Evolutionary conservation across 2,888 invertebrate genomes (phyloP).

Genomic region (Drosophila borborema): DNA sequence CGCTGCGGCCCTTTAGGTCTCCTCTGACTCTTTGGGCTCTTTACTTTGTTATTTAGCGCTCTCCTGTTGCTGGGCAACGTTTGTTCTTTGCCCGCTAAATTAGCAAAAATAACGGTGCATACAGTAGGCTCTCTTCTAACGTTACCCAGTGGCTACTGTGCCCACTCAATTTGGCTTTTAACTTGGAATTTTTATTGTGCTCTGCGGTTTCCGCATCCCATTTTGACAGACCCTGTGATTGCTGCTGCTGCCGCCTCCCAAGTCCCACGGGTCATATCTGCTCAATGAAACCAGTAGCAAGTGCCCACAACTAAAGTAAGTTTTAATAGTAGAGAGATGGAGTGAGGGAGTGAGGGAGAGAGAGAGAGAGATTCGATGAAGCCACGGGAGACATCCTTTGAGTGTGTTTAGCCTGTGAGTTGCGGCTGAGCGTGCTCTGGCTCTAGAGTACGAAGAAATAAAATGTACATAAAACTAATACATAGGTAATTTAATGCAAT

Average conservation of each 20-base stretch:
- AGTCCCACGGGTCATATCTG: constrained; percentile 58
- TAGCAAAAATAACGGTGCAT: constrained; percentile 73
- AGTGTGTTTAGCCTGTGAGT: constrained; percentile 6
- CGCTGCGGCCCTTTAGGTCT: constrained; percentile 8
- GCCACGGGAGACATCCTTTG: neutral
- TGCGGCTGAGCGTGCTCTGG: constrained; percentile 2
- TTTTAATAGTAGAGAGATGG: neutral
- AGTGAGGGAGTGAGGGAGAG: neutral
- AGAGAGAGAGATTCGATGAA: neutral
- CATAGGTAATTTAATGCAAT: neutral
- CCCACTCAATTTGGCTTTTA: constrained; percentile 50
- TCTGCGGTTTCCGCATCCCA: constrained; percentile 36
- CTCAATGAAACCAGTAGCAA: constrained; percentile 44
- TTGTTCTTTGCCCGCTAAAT: constrained; percentile 73
- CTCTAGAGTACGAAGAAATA: neutral
- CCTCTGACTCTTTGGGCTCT: constrained; percentile 34
- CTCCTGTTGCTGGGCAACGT: constrained; percentile 55
- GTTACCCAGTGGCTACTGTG: constrained; percentile 75
- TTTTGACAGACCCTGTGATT: constrained; percentile 27
- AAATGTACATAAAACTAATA: neutral
- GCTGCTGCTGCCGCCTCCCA: neutral
- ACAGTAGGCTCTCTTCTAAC: constrained; percentile 44
- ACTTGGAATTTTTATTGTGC: constrained; percentile 68
- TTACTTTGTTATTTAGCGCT: constrained; percentile 71
- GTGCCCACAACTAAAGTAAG: neutral